These are phyloP conservation scores for Sycobia sp. DNA, from an alignment of 1,140 invertebrate species.

Conservation along the genomic window DNA sequence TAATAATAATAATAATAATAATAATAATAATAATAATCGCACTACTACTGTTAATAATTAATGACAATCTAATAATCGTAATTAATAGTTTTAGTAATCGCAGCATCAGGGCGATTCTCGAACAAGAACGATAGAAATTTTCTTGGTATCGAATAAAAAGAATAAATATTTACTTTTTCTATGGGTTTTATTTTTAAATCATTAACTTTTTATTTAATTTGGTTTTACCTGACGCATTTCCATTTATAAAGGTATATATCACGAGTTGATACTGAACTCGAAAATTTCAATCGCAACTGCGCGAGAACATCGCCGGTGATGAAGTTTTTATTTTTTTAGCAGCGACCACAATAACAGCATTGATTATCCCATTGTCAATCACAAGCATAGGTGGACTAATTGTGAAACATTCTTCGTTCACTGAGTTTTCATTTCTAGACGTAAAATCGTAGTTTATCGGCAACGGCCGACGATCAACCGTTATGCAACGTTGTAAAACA, in stretches of 20 bases:
- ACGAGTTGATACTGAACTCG: conserved; percentile 5
- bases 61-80: conserved; percentile 42
- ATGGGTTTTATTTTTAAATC: conserved; percentile 31
- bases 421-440: conserved; percentile 29
- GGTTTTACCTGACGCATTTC: conserved; percentile 10
- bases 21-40: conserved; percentile 45
- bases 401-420: conserved; percentile 39
- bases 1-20: conserved; percentile 41
- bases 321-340: conserved; percentile 31
- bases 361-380: conserved; percentile 49
- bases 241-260: conserved; percentile 12
- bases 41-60: conserved; percentile 32
- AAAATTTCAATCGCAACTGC: conserved; percentile 35
- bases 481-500: conserved; percentile 55
- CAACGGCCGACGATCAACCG: conserved; percentile 41
- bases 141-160: conserved; percentile 17
- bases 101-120: conserved; percentile 40
- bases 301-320: conserved; percentile 33
- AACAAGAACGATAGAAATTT: conserved; percentile 34
- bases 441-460: conserved; percentile 37
- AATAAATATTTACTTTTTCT: conserved; percentile 13
- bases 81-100: conserved; percentile 48
- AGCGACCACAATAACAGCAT: conserved; percentile 51
- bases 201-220: conserved; percentile 23
- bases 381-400: conserved; percentile 49